Percentiles rank a stretch among this genome's conserved stretches.
Evolutionary conservation across 2,113 vertebrate species (phyloP).

Genomic region (Lepus europaeus): DNA sequence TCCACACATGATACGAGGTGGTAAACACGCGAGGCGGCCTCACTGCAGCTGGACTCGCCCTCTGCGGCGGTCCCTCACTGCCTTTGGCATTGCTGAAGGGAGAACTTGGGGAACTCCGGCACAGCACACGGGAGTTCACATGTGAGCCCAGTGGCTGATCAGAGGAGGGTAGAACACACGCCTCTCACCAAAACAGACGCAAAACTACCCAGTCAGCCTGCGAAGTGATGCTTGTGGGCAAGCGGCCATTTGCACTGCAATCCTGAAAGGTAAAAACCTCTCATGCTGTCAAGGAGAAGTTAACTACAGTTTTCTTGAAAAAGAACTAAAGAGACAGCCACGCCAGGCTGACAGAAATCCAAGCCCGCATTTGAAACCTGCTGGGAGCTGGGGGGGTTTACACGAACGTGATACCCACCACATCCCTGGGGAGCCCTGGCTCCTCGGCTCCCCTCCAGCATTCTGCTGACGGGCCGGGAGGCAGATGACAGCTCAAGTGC

Average conservation of each 20-base stretch:
- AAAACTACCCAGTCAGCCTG: not conserved
- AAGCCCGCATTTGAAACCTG: not conserved
- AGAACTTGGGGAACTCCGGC: not conserved
- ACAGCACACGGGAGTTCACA: not conserved
- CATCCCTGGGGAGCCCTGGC: no score
- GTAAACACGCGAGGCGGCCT: not conserved
- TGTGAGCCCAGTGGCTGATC: not conserved
- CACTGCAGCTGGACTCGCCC: not conserved
- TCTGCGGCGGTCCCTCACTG: not conserved
- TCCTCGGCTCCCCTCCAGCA: no score
- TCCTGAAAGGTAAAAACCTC: slow-evolving; percentile 4
- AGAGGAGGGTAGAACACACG: not conserved
- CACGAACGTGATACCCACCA: no score
- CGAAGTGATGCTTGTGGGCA: not conserved
- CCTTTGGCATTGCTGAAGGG: not conserved
- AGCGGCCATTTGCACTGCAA: not conserved
- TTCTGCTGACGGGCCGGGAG: no score
- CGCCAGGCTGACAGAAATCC: not conserved
- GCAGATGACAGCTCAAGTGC: no score
- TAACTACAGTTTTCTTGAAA: slow-evolving; percentile 6
- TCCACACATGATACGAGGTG: not conserved
- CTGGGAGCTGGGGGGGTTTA: not conserved
- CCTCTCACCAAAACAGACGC: not conserved
- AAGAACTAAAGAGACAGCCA: slow-evolving; percentile 12
- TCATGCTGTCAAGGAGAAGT: not conserved